Base-by-base conservation (phyloP, 2,113 vertebrate genomes). In the Meleagris gallopavo region DNA sequence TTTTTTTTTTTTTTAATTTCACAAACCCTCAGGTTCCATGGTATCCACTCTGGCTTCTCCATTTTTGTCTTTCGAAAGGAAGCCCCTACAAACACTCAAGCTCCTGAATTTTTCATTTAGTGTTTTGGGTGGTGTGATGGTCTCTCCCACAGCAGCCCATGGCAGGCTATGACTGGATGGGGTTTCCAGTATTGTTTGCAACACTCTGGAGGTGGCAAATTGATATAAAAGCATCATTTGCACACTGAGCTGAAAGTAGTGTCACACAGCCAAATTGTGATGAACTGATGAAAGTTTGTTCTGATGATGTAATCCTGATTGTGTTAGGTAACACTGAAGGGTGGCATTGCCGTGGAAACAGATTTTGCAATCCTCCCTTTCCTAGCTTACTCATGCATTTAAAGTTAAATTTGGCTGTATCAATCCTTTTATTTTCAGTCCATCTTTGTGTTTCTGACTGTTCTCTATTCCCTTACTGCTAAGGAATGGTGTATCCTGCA, bases 361-460 rank as follows among this genome's bases (percentile, higher is more conserved):
- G 72, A 83, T 91, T 91, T 94, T 89, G 94, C 83, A 95, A 95
- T 81, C 70, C 15, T 88, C 41, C 46, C 29, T 88, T 77, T 91
- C 86, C 60, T 29, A 86, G 69, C 40, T 86, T 86, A 62, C 25
- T 94, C 29, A 67, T 0, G 2, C 41, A 36, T 52, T 86, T 83
- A 36, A 69, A 93, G 67, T 43, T 83, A 84, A 95, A 85, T 19
- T 16, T 60, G 74, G 60, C 30, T 77, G 41, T 91, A 66, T 6
- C 10, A 1, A 11, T 58, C 41, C 30, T 86, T 78, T 60, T 48
- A 36, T 65, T 89, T 75, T 74, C 67, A 77, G 34, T 36, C 57
- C n/a, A 25, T 34, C 52, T 78, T 52, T 71, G 22, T 66, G 58
- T 38, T 86, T 88, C 87, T 85, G n/a, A 21, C 65, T 64, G 15